Percentiles rank a stretch among this genome's conserved stretches.
Conservation (phyloP, 2,888 invertebrate genomes). For the Bhutanitis thaidina region DNA sequence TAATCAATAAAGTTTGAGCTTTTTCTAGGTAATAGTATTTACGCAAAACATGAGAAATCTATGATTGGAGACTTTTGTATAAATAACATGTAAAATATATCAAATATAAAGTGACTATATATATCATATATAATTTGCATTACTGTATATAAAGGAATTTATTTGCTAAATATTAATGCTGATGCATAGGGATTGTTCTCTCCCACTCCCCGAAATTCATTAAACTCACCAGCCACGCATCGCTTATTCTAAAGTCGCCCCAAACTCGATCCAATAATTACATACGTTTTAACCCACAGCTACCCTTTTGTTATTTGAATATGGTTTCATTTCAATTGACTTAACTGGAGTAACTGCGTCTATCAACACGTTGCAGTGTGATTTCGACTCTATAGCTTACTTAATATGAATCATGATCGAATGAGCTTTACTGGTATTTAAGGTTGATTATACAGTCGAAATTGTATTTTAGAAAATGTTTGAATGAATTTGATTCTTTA, state of each 20-base stretch:
- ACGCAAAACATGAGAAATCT: too few species aligned
- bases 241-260: slow-evolving; percentile 55
- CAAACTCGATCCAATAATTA: slow-evolving; percentile 65
- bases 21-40: too few species aligned
- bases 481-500: slow-evolving; percentile 63
- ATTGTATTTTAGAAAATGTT: slow-evolving; percentile 33
- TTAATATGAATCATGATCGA: slow-evolving; percentile 17
- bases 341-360: slow-evolving; percentile 38
- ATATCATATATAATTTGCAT: too few species aligned
- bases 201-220: slow-evolving; percentile 63
- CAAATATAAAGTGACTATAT: too few species aligned
- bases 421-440: slow-evolving; percentile 24
- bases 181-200: slow-evolving; percentile 50
- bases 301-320: slow-evolving; percentile 71
- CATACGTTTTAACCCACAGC: slow-evolving; percentile 73
- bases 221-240: slow-evolving; percentile 60
- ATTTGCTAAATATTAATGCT: slow-evolving; percentile 15
- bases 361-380: slow-evolving; percentile 11
- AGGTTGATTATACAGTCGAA: slow-evolving; percentile 31
- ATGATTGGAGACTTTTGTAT: too few species aligned
- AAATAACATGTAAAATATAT: too few species aligned
- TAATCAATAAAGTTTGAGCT: too few species aligned
- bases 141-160: background rate
- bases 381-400: slow-evolving; percentile 21
- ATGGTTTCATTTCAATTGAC: slow-evolving; percentile 71